Base-by-base conservation (phyloP, 2,797 vertebrate genomes). In the Enoplosus armatus region DNA sequence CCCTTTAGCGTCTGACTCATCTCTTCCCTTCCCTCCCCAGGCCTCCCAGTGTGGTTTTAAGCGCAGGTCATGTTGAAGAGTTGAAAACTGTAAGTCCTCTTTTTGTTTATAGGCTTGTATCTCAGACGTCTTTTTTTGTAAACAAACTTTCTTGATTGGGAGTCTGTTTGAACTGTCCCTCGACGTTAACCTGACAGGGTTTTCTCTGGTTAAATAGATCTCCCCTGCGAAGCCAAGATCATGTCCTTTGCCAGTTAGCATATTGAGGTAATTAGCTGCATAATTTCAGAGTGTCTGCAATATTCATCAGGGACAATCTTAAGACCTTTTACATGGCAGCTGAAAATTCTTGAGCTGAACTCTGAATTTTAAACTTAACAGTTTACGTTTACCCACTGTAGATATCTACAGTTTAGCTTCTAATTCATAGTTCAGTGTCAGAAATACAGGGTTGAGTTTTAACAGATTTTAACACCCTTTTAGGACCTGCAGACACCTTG, bases 1-100 rank as follows among this genome's bases (percentile, higher is more conserved):
- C 78, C 67, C 56, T 71, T 63, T n/a, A 54, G 85, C 41, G 6
- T 58, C 72, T 89, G 89, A 90, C 72, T 86, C 81, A 85, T 70
- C 2, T 22, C 67, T 51, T 82, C 81, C 61, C 37, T 76, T 59
- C 56, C 26, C 11, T 64, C 65, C 53, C 22, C 27, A 31, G 64
- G 20, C 35, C 27, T 75, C 73, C 51, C 74, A 72, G n/a, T 66
- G 70, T 26, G n/a, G 29, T 3, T 72, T 75, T 66, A 29, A 64
- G 12, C 41, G 58, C 77, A 47, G 55, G 39, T 56, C 62, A 26
- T 35, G 29, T 35, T 60, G 37, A 62, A 63, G 39, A 74, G 29
- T 20, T 37, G 7, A 27, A 65, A 70, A 26, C 20, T 14, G 24
- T 0, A 29, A 2, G 2, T 80, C 66, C 58, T 48, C 31, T 51